Evolutionary conservation across 2,797 vertebrate species (phyloP), one percentile per base, ranked within the genome.

Genomic region (Helostoma temminkii): DNA sequence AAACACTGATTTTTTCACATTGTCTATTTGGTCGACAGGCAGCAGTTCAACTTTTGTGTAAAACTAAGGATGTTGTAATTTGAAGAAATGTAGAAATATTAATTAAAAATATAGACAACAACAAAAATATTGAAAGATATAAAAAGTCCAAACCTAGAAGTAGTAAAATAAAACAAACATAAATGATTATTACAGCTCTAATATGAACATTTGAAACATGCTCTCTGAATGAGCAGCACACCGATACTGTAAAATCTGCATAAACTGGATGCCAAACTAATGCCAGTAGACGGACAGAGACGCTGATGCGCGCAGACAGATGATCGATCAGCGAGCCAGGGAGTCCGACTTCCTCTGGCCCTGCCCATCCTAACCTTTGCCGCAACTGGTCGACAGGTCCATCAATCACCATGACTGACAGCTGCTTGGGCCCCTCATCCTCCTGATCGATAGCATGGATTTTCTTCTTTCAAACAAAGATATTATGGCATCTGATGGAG

Each of bases 351-450:
- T 69, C 60, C 76, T 16, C 14, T 36, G 53, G 74, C 66, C 57
- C 76, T 64, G n/a, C 85, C 84, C 84, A 73, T 50, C 34, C 25
- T 60, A 67, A 85, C 85, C 85, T 80, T 68, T 69, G 22, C 45
- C 49, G 26, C 74, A 64, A 85, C 80, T 84, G 86, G 87, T 15
- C 19, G 80, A 88, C 71, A 83, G 88, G 76, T 90, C 76, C 84
- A 91, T 93, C 92, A 75, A 73, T 93, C 90, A 89, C 1, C 14
- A 2, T 86, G 86, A 90, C 25, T 64, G 91, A 85, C 91, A 68
- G 78, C 73, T 66, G 81, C 78, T 61, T 84, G 49, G 53, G 78
- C 72, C 60, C 56, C 79, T 84, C 78, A 36, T 74, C 39, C 64
- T 30, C 52, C 71, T 19, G 59, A 83, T 93, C 90, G 58, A 93